Conservation (phyloP, 2,888 invertebrate species). For the Stenodera caucasica region DNA sequence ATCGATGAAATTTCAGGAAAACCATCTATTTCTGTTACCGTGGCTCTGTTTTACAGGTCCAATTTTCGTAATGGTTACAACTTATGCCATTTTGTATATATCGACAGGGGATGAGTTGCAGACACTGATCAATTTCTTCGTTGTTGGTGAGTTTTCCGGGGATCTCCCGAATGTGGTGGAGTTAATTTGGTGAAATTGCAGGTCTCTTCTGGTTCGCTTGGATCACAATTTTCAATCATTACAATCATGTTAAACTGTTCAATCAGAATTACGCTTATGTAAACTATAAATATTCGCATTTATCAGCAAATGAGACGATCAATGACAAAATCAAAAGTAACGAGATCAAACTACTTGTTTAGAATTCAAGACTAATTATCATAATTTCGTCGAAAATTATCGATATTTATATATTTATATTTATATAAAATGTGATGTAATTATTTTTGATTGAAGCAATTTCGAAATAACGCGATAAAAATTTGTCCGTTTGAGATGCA, state of each 20-base stretch:
- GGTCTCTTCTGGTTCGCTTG: slow-evolving; percentile 21
- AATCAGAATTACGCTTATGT: background rate
- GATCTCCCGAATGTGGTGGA: background rate
- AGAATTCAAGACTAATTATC: too few species aligned
- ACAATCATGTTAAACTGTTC: background rate
- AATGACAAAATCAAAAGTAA: background rate
- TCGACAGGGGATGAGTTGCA: slow-evolving; percentile 14
- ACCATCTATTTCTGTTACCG: slow-evolving; percentile 21
- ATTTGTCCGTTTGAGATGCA: too few species aligned
- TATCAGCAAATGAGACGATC: background rate
- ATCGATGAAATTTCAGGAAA: slow-evolving; percentile 11
- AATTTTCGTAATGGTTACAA: slow-evolving; percentile 21
- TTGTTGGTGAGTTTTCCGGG: slow-evolving; percentile 19
- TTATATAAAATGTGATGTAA: too few species aligned
- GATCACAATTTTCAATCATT: slow-evolving; percentile 18
- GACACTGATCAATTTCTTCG: slow-evolving; percentile 19
- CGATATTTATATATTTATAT: too few species aligned
- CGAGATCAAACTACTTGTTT: background rate
- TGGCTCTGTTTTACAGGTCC: slow-evolving; percentile 26
- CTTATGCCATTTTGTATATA: slow-evolving; percentile 14
- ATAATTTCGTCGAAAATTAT: too few species aligned
- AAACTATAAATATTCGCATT: background rate
- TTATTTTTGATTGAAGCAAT: too few species aligned
- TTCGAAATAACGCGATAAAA: too few species aligned
- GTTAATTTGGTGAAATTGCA: slow-evolving; percentile 6